Evolutionary conservation across 2,113 vertebrate species (phyloP).

Genomic region (Cranoglanis bouderius): DNA sequence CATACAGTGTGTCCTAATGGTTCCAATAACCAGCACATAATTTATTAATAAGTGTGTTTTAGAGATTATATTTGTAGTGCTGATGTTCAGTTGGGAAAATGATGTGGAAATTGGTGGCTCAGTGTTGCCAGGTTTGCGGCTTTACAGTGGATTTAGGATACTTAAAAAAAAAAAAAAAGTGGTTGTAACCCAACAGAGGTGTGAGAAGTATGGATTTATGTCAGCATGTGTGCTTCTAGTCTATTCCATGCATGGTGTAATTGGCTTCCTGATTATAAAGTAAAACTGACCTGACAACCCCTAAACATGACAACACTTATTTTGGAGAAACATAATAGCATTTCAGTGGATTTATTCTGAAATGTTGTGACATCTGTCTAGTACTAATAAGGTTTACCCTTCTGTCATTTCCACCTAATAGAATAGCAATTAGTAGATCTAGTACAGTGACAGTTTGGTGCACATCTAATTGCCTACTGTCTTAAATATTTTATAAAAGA

Average conservation of each 20-base stretch:
- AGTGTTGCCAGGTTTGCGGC: not conserved
- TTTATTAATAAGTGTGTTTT: not conserved
- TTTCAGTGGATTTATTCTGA: not conserved
- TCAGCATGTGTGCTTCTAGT: not conserved
- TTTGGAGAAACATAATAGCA: slow-evolving; percentile 3
- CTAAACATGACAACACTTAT: not conserved
- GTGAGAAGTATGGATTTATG: not conserved
- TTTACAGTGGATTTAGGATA: not conserved
- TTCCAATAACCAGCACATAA: not conserved
- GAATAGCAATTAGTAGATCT: not conserved
- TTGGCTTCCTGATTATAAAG: not conserved
- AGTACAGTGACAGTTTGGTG: not conserved
- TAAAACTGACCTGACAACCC: not conserved
- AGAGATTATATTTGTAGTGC: not conserved
- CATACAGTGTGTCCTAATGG: not conserved
- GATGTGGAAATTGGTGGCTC: not conserved
- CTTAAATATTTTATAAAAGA: not conserved
- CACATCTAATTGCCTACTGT: not conserved
- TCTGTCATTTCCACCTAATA: not conserved
- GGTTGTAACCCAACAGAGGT: not conserved
- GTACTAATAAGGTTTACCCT: not conserved
- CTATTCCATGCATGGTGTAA: not conserved
- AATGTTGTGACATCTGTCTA: not conserved
- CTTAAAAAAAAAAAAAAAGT: not conserved
- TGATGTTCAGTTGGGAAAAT: not conserved